Percentiles rank a stretch among this genome's conserved stretches.
Evolutionary conservation across 1,140 invertebrate genomes (phyloP).

Genomic region (Oreohelix idahoensis): DNA sequence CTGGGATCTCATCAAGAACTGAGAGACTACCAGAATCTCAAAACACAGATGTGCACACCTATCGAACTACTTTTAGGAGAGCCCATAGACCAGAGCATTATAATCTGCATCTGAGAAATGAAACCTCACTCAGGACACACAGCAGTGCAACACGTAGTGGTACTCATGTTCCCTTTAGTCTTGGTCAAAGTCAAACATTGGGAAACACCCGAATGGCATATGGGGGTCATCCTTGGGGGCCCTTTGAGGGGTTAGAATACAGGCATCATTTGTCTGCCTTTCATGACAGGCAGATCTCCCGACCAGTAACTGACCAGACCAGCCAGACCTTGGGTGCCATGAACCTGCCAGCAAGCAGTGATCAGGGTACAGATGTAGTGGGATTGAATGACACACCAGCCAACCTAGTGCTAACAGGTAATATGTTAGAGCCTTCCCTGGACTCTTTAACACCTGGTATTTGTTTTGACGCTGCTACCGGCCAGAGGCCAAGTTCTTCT

Average conservation of each 20-base stretch:
- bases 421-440: neutral
- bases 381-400: conserved; percentile 29
- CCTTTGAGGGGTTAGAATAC: neutral
- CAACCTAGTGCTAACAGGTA: neutral
- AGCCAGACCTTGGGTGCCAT: conserved; percentile 49
- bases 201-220: neutral
- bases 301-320: conserved; percentile 41
- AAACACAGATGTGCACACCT: neutral
- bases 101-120: neutral
- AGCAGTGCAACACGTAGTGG: neutral
- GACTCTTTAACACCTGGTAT: neutral
- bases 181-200: neutral
- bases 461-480: neutral
- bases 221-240: neutral
- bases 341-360: conserved; percentile 41
- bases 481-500: neutral
- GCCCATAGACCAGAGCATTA: neutral
- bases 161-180: neutral
- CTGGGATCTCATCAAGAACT: neutral
- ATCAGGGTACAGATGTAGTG: conserved; percentile 50
- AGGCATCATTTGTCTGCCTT: conserved; percentile 4
- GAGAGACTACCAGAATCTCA: neutral
- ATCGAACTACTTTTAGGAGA: neutral
- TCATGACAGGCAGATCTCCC: neutral
- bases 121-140: neutral